Evolutionary conservation across 2,113 vertebrate genomes (phyloP).

Genomic region (Plotosus lineatus): DNA sequence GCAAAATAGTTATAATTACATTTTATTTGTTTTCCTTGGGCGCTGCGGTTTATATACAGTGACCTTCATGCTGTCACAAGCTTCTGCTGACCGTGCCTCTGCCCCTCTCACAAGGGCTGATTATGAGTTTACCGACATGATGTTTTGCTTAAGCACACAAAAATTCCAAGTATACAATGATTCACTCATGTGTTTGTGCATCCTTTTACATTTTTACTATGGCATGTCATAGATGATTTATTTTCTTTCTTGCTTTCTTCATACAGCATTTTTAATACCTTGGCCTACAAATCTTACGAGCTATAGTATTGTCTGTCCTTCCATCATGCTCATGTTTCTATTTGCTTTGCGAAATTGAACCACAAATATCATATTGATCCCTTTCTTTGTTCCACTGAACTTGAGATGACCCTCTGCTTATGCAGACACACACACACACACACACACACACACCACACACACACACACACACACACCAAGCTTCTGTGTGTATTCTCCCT

Average conservation of each 20-base stretch:
- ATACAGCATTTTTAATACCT: too few relatives aligned
- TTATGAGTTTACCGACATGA: conserved; percentile 13
- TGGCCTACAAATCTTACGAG: neutral
- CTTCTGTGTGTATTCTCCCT: conserved; percentile 15
- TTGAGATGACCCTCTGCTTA: conserved; percentile 85
- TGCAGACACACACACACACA: conserved; percentile 1
- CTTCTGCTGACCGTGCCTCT: conserved; percentile 1
- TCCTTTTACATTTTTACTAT: conserved; percentile 12
- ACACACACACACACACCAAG: neutral
- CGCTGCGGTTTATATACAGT: conserved; percentile 29
- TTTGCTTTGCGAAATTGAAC: conserved; percentile 87
- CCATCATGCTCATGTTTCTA: conserved; percentile 85
- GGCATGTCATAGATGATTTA: neutral
- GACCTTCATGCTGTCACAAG: conserved; percentile 36
- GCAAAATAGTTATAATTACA: conserved; percentile 72
- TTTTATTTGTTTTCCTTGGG: conserved; percentile 63
- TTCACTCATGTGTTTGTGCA: conserved; percentile 2
- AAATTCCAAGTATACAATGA: neutral
- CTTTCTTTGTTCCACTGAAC: conserved; percentile 84
- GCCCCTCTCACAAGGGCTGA: conserved; percentile 24
- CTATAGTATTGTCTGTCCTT: conserved; percentile 63
- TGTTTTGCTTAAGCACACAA: conserved; percentile 36
- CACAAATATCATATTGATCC: conserved; percentile 92
- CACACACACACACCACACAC: neutral
- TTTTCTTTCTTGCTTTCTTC: neutral